Percentiles rank a stretch among this genome's conserved stretches.
Conservation (phyloP, 2,888 invertebrate genomes). For the Eristalis pertinax region DNA sequence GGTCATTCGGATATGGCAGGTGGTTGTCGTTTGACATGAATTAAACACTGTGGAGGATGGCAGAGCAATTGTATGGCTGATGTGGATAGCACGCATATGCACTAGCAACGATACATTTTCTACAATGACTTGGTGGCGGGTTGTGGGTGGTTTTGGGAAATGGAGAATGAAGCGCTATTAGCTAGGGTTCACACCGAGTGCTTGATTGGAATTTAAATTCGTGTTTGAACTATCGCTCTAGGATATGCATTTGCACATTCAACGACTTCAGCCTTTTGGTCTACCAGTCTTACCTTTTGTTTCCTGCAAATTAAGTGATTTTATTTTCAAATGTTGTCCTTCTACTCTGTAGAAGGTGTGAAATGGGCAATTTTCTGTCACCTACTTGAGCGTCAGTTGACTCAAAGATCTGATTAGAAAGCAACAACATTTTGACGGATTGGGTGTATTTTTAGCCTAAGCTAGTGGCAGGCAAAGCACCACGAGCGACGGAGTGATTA, state of each 20-base stretch:
- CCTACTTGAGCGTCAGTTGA: too few species aligned
- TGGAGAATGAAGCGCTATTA: slow-evolving; percentile 1
- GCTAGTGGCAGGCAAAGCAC: too few species aligned
- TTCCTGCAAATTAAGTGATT: background rate
- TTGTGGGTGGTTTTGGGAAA: background rate
- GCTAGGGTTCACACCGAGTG: background rate
- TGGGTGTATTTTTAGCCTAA: too few species aligned
- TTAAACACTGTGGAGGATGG: slow-evolving; percentile 35
- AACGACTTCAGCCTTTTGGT: background rate
- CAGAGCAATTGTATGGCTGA: slow-evolving; percentile 32
- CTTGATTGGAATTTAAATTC: background rate
- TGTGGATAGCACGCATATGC: slow-evolving; percentile 30
- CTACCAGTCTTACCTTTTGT: background rate
- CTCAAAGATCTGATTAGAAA: too few species aligned
- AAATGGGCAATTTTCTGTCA: background rate
- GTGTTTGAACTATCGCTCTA: background rate
- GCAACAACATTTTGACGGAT: too few species aligned
- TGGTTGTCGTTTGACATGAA: background rate
- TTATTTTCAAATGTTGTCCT: background rate
- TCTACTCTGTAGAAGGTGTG: background rate
- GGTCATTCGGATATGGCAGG: slow-evolving; percentile 24
- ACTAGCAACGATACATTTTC: slow-evolving; percentile 15
- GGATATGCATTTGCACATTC: background rate
- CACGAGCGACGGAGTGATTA: too few species aligned
- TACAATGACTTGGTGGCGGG: background rate